phyloP scores from a whole-genome alignment of 2,113 vertebrate species.

The Willisornis vidua region DNA sequence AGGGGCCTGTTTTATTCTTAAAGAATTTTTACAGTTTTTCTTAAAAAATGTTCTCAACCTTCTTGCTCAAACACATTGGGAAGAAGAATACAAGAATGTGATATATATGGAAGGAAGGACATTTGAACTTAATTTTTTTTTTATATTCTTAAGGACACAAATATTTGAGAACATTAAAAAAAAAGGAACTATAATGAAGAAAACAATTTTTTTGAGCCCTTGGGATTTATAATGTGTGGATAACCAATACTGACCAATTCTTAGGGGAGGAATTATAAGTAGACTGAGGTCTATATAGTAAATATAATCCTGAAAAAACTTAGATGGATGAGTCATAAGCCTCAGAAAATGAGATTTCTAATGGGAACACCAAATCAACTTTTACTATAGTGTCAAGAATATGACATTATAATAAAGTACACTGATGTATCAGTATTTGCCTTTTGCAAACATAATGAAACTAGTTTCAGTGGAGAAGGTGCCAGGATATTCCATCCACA shows the following conservation, averaged over 20 bases:
- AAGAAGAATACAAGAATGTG: neutral
- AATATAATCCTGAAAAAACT: slow-evolving; percentile 19
- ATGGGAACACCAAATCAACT: slow-evolving; percentile 53
- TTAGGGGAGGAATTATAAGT: neutral
- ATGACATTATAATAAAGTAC: slow-evolving; percentile 41
- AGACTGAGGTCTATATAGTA: neutral
- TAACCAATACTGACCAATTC: neutral
- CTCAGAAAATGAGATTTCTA: slow-evolving; percentile 56
- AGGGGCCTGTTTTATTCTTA: neutral
- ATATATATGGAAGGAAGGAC: neutral
- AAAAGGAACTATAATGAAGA: neutral
- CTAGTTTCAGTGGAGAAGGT: neutral
- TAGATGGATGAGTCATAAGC: slow-evolving; percentile 31
- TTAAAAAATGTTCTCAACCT: neutral
- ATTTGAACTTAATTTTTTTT: neutral
- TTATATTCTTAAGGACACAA: neutral
- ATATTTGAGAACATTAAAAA: neutral
- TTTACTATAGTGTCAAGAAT: slow-evolving; percentile 42
- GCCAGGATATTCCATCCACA: neutral
- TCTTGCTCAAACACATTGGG: neutral
- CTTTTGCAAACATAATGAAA: slow-evolving; percentile 48
- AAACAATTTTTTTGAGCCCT: neutral
- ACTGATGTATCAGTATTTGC: slow-evolving; percentile 27
- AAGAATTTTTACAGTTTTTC: neutral
- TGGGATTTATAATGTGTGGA: neutral